Evolutionary conservation across 2,797 vertebrate genomes (phyloP), one percentile per base, ranked within the genome.

Genomic region (Liasis olivaceus): DNA sequence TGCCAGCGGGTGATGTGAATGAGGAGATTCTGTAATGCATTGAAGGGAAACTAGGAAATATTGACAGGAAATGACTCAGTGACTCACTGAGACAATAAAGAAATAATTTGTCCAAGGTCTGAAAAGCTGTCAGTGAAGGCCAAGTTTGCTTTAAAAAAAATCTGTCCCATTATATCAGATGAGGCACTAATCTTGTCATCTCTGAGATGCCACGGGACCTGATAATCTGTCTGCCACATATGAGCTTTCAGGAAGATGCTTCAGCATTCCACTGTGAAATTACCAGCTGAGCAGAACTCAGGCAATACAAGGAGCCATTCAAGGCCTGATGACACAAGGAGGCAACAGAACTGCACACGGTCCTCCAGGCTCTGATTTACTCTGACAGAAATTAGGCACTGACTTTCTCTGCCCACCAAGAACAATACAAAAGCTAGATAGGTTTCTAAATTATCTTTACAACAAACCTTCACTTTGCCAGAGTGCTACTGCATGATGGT

Each of bases 31-130:
- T 22, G 59, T 93, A 92, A 91, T 56, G 89, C 59, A 91, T 4
- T 63, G 90, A 95, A 77, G 72, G 62, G 87, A 88, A 66, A 59
- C 64, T 64, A 69, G 90, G 85, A 95, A 95, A 93, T 92, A 95
- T 89, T 92, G 94, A 66, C 77, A 2, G 0, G 89, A 94, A 28
- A 64, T 64, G n/a, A 89, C 62, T 92, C 88, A 26, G 85, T 58
- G n/a, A 89, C 63, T 92, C 88, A 91, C 60, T n/a, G 63, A 42
- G 94, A 89, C 51, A 93, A 81, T 58, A 94, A 64, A 90, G 63
- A 92, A 89, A 92, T 26, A 0, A 0, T 85, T 95, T 95, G 58
- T 92, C 36, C 94, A 64, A 87, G 77, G 90, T 77, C 69, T 94
- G 64, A 54, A 36, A 89, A 58, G 92, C 87, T 77, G 26, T 20